A percentile compares a stretch with the other conserved stretches of the same genome.
These are phyloP conservation scores for Brenthis hecate DNA, from an alignment of 2,888 invertebrate species.

Conservation along the genomic window DNA sequence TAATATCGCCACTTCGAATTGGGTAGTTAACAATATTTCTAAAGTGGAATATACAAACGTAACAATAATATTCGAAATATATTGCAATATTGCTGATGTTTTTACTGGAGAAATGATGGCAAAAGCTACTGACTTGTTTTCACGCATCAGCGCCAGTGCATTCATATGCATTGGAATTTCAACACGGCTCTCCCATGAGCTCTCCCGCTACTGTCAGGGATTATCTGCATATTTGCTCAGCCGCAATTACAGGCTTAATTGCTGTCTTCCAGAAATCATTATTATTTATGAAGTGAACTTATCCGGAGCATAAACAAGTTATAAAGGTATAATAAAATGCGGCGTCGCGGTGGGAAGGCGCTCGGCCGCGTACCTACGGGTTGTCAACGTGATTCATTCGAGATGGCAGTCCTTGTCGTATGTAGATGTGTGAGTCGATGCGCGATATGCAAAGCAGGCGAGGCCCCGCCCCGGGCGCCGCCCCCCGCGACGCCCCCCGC, in stretches of 20 bases:
- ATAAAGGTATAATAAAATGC: no score
- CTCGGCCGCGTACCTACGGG: background rate
- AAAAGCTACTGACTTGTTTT: slow-evolving; percentile 17
- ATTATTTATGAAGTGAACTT: background rate
- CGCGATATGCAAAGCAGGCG: slow-evolving; percentile 62
- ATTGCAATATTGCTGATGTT: background rate
- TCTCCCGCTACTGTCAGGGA: background rate
- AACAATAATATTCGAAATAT: background rate
- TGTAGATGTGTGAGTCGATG: slow-evolving; percentile 33
- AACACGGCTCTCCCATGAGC: background rate
- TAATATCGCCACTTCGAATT: no score
- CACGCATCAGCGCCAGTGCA: slow-evolving; percentile 15
- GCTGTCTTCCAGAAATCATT: background rate
- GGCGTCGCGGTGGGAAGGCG: background rate
- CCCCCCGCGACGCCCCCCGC: slow-evolving; percentile 43
- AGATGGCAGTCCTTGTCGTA: slow-evolving; percentile 13
- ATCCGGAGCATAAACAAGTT: background rate
- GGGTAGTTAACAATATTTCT: no score
- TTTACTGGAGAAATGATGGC: slow-evolving; percentile 7
- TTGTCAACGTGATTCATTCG: no score
- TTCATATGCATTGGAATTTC: slow-evolving; percentile 15
- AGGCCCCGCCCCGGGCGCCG: slow-evolving; percentile 43
- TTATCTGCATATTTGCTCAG: slow-evolving; percentile 5
- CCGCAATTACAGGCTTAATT: slow-evolving; percentile 1
- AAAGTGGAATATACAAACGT: no score